phyloP scores from a whole-genome alignment of 2,113 vertebrate genomes.

The Microtus ochrogaster region DNA sequence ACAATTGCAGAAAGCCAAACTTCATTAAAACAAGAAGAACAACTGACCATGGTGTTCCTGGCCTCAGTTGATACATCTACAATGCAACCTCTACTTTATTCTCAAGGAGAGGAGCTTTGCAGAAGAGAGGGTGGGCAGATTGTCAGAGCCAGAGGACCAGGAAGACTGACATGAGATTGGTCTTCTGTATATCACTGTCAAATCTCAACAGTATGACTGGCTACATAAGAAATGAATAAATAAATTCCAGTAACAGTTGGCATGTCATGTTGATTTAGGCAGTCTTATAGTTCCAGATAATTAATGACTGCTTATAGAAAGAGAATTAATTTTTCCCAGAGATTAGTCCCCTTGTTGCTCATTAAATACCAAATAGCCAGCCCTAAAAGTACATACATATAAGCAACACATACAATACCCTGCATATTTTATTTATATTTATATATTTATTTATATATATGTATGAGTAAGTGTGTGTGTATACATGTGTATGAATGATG shows the following conservation, averaged over 20 bases:
- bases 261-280: background rate
- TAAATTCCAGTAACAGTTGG: background rate
- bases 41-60: background rate
- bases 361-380: background rate
- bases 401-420: background rate
- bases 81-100: background rate
- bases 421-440: background rate
- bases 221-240: background rate
- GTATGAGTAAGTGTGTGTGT: background rate
- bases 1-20: background rate
- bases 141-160: background rate
- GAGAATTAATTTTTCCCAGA: background rate
- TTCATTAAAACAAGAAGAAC: background rate
- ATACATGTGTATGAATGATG: background rate
- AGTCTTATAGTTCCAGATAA: background rate
- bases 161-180: background rate
- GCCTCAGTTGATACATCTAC: background rate
- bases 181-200: background rate
- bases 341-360: background rate
- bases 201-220: background rate
- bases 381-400: background rate
- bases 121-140: background rate
- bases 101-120: background rate
- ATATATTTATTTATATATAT: background rate
- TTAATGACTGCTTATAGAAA: background rate